Percentiles rank a stretch among this genome's conserved stretches.
These are phyloP conservation scores for Ailuropoda melanoleuca DNA, from an alignment of 2,113 vertebrate genomes.

Conservation along the genomic window DNA sequence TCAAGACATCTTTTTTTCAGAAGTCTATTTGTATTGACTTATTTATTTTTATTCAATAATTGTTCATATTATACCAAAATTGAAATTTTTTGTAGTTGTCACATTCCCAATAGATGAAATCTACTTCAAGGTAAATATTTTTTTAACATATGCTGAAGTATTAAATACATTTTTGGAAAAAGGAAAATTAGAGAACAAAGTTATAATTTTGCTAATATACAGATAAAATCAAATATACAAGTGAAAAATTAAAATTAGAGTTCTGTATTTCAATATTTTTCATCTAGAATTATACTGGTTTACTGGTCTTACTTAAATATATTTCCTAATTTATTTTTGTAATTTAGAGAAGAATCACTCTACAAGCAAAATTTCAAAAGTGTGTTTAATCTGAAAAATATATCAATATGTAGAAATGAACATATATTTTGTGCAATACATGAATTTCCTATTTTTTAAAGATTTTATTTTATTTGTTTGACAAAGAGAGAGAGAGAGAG, in stretches of 20 bases:
- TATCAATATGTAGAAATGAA: not conserved
- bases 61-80: not conserved
- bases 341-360: not conserved
- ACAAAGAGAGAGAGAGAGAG: no score
- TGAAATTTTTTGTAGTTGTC: not conserved
- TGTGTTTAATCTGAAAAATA: not conserved
- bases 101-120: not conserved
- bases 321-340: not conserved
- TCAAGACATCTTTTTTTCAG: not conserved
- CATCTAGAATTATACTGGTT: not conserved
- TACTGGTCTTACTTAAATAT: not conserved
- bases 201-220: not conserved
- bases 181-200: not conserved
- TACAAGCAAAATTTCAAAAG: not conserved
- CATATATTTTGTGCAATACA: not conserved
- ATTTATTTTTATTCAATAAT: not conserved
- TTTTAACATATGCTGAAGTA: not conserved
- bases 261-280: not conserved
- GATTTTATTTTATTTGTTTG: no score
- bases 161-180: not conserved
- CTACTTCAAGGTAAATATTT: not conserved
- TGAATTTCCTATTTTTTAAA: not conserved
- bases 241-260: not conserved
- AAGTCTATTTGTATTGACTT: not conserved
- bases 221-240: not conserved